Base-by-base conservation (phyloP, 2,888 invertebrate genomes). In the Parthenolecanium corni region DNA sequence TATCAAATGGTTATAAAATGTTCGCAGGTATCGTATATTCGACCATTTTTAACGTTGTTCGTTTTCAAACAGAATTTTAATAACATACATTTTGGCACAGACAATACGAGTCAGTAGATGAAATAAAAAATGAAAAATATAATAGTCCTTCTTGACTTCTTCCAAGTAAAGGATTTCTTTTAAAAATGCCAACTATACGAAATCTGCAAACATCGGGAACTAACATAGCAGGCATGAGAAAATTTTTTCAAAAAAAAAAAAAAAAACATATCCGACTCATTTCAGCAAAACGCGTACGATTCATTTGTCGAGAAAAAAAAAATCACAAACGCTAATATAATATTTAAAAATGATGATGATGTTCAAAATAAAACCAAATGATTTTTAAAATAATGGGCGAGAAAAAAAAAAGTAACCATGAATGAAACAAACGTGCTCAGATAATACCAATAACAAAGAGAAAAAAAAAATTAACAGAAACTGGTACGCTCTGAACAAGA, bases 341-440 rank as follows among this genome's bases (percentile, higher is more conserved):
- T n/a, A n/a, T 49, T 21, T 21, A 21, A 31, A 49, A 49, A 49
- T 49, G 49, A 49, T 23, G 49, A 49, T 49, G 49, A 49, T n/a
- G n/a, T 14, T 44, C 9, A 18, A 18, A 49, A 49, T 23, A 49
- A 49, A 49, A 44, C 18, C 9, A 9, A 49, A 21, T 21, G 21
- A 49, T 4, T 3, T 3, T 14, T 49, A 20, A n/a, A 49, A 11
- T 5, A 49, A 49, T 49, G 23, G 23, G 18, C 18, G 21, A 14
- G 14, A 42, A 14, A 49, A 23, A 23, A 49, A 14, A 23, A 49
- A 49, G 11, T 21, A 49, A 49, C 49, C 18, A 49, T 23, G 21
- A 31, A 31, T 31, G 31, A 31, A 4, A 31, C 4, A 6, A 31
- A 31, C 31, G 9, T 31, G 9, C 4, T 31, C 31, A 31, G 31